Percentiles rank a stretch among this genome's conserved stretches.
Conservation (phyloP, 2,888 invertebrate species). For the Uloborus plumipes region DNA sequence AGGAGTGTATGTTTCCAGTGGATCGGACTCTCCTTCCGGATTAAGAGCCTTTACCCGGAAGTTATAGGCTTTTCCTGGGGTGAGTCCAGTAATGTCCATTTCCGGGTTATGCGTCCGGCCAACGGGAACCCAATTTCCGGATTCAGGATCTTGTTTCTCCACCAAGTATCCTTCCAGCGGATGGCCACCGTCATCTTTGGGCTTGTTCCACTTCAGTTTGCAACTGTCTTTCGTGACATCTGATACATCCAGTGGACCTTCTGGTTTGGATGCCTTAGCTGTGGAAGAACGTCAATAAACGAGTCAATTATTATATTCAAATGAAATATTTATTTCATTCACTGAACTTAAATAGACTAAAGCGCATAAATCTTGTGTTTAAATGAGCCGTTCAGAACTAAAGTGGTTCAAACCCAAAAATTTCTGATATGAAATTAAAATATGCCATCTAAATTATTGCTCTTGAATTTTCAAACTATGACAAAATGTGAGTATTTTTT, state of each 20-base stretch:
- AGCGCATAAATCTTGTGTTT: too few species aligned
- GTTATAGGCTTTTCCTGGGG: conserved; percentile 74
- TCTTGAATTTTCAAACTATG: too few species aligned
- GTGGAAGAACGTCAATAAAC: conserved; percentile 73
- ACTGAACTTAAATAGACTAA: too few species aligned
- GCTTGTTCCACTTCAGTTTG: conserved; percentile 92
- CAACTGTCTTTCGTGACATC: conserved; percentile 91
- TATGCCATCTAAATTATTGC: too few species aligned
- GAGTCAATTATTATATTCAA: too few species aligned
- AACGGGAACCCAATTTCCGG: conserved; percentile 93
- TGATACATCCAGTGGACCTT: conserved; percentile 88
- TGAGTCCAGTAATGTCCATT: conserved; percentile 74
- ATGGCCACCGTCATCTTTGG: conserved; percentile 85
- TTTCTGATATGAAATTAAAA: too few species aligned
- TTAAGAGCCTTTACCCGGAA: conserved; percentile 76
- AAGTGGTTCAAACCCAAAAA: too few species aligned
- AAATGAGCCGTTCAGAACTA: too few species aligned
- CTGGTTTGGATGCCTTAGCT: conserved; percentile 86
- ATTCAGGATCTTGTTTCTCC: conserved; percentile 92
- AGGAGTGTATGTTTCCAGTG: conserved; percentile 87
- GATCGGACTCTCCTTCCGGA: conserved; percentile 81
- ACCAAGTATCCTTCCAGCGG: conserved; percentile 91
- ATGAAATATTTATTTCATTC: too few species aligned
- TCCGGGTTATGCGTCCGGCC: conserved; percentile 77
- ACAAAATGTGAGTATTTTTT: too few species aligned